phyloP scores from a whole-genome alignment of 2,797 vertebrate species.

The Sebastes elongatus region DNA sequence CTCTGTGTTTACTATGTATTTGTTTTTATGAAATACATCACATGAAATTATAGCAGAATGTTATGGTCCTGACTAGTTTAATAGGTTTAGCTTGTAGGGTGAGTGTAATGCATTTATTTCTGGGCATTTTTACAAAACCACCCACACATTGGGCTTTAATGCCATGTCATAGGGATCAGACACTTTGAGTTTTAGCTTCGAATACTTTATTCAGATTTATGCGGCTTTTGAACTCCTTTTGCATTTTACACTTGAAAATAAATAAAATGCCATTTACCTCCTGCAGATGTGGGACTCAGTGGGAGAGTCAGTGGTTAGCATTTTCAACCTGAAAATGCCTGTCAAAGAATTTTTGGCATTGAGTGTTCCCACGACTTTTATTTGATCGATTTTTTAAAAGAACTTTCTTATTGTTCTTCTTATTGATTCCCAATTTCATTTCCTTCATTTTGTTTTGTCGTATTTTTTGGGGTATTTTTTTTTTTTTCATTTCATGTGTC shows the following conservation, averaged over 20 bases:
- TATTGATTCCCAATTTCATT: background rate
- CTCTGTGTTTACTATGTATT: background rate
- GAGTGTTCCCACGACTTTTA: background rate
- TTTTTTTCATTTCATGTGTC: background rate
- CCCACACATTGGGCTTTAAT: constrained; percentile 21
- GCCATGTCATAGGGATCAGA: constrained; percentile 3
- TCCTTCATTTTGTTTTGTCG: background rate
- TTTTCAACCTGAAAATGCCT: constrained; percentile 13
- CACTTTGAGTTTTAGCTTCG: constrained; percentile 7
- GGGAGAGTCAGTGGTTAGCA: background rate
- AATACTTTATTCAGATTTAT: constrained; percentile 12
- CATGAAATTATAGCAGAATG: background rate
- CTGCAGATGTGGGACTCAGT: background rate
- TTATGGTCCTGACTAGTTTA: constrained; percentile 16
- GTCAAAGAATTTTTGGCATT: background rate
- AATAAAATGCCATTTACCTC: constrained; percentile 9
- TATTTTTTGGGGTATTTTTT: background rate
- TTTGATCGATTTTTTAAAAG: constrained; percentile 13
- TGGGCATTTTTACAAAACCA: constrained; percentile 29
- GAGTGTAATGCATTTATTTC: constrained; percentile 22
- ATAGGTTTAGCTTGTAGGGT: constrained; percentile 16
- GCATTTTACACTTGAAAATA: constrained; percentile 9
- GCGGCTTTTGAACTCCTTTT: constrained; percentile 4
- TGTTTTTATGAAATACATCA: background rate
- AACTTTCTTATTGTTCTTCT: background rate